phyloP scores from a whole-genome alignment of 2,888 invertebrate species.

The Scaeva pyrastri region DNA sequence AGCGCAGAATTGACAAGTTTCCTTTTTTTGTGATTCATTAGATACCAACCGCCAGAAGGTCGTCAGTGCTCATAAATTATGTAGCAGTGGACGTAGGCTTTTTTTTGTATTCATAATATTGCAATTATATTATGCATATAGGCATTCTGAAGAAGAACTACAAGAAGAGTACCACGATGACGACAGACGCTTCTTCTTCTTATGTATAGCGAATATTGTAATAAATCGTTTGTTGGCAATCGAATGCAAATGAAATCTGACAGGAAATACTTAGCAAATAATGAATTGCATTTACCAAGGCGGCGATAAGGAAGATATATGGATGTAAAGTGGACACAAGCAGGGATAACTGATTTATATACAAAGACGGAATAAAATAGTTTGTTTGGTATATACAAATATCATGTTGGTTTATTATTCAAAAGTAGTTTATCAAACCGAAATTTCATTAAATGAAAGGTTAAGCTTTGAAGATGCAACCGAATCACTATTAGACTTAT shows the following conservation, averaged over 20 bases:
- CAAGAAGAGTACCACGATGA: too few relatives aligned
- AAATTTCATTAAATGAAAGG: too few relatives aligned
- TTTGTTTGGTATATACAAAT: too few relatives aligned
- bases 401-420: too few relatives aligned
- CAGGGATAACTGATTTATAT: background rate
- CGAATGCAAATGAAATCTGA: constrained; percentile 68
- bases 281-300: constrained; percentile 56
- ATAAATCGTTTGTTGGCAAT: constrained; percentile 61
- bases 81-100: constrained; percentile 33
- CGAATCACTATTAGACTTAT: too few relatives aligned
- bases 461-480: too few relatives aligned
- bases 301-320: constrained; percentile 48
- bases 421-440: too few relatives aligned
- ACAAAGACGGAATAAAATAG: background rate
- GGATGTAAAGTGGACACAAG: constrained; percentile 23
- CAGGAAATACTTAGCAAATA: constrained; percentile 65
- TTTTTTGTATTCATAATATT: constrained; percentile 3
- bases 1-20: constrained; percentile 66
- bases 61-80: constrained; percentile 67
- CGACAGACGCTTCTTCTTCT: background rate
- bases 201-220: constrained; percentile 48
- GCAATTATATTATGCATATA: constrained; percentile 33
- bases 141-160: background rate
- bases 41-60: constrained; percentile 65
- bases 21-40: constrained; percentile 68